Conservation (phyloP, 2,888 invertebrate species). For the Ormyrus pomaceus region DNA sequence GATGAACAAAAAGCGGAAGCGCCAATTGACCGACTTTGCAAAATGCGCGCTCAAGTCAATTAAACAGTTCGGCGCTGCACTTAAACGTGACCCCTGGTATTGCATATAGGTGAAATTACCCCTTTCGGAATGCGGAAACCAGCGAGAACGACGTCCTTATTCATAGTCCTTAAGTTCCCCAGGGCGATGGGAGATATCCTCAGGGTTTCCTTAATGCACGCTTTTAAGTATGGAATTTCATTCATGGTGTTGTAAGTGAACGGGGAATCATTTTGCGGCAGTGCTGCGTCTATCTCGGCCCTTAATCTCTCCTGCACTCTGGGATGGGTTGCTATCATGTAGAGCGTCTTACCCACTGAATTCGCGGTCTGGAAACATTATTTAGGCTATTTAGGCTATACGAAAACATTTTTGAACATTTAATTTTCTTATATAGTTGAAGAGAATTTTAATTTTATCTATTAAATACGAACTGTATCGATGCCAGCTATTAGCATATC, state of each 20-base stretch:
- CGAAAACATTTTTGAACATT: too few relatives aligned
- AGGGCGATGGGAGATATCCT: conserved; percentile 80
- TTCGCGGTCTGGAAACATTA: conserved; percentile 6
- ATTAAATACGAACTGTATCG: conserved; percentile 80
- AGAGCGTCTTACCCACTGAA: conserved; percentile 78
- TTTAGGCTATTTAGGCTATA: not conserved
- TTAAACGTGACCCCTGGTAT: too few relatives aligned
- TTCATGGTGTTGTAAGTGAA: conserved; percentile 75
- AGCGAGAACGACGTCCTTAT: conserved; percentile 79
- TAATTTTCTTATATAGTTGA: too few relatives aligned
- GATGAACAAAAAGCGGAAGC: too few relatives aligned
- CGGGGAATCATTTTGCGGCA: conserved; percentile 73
- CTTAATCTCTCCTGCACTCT: conserved; percentile 81
- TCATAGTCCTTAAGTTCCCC: conserved; percentile 78
- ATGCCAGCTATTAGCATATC: conserved; percentile 85
- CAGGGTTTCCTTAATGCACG: conserved; percentile 84
- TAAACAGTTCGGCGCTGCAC: too few relatives aligned
- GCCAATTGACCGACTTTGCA: too few relatives aligned
- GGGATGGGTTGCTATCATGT: conserved; percentile 80
- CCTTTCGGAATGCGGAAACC: conserved; percentile 81
- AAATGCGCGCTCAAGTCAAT: too few relatives aligned
- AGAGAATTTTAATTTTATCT: too few relatives aligned
- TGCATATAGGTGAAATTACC: conserved; percentile 71
- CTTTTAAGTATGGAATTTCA: conserved; percentile 80
- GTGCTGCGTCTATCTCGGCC: conserved; percentile 77